These are phyloP conservation scores for Sycophaga agraensis DNA, from an alignment of 1,140 invertebrate species.

Conservation along the genomic window DNA sequence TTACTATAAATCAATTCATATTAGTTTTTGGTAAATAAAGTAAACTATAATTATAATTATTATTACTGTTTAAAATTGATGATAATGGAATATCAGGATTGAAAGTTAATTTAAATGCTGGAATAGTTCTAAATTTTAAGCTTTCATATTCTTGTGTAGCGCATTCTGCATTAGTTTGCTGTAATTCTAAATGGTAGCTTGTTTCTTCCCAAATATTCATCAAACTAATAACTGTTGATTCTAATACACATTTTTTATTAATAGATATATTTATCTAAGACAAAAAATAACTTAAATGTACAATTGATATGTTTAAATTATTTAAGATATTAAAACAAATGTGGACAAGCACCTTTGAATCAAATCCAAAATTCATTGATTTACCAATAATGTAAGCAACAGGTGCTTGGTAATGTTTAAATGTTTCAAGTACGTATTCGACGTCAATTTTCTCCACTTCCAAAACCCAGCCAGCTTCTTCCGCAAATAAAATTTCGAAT, in stretches of 20 bases:
- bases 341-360: constrained; percentile 58
- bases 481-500: constrained; percentile 78
- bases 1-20: constrained; percentile 37
- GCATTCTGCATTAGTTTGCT: constrained; percentile 79
- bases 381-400: constrained; percentile 75
- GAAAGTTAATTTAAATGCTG: constrained; percentile 70
- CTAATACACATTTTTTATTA: constrained; percentile 64
- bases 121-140: constrained; percentile 60
- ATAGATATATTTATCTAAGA: constrained; percentile 63
- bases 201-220: constrained; percentile 93
- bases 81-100: constrained; percentile 62
- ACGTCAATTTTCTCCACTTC: constrained; percentile 69
- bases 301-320: neutral
- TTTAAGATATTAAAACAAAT: constrained; percentile 3
- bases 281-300: neutral
- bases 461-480: constrained; percentile 91
- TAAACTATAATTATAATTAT: neutral
- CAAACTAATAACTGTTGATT: constrained; percentile 66
- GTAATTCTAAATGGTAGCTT: constrained; percentile 83
- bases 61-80: constrained; percentile 37
- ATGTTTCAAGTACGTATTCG: constrained; percentile 64
- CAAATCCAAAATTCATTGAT: constrained; percentile 66
- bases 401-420: constrained; percentile 63
- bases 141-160: constrained; percentile 76
- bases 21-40: neutral